Evolutionary conservation across 2,888 invertebrate genomes (phyloP).

Genomic region (Drymonia ruficornis): DNA sequence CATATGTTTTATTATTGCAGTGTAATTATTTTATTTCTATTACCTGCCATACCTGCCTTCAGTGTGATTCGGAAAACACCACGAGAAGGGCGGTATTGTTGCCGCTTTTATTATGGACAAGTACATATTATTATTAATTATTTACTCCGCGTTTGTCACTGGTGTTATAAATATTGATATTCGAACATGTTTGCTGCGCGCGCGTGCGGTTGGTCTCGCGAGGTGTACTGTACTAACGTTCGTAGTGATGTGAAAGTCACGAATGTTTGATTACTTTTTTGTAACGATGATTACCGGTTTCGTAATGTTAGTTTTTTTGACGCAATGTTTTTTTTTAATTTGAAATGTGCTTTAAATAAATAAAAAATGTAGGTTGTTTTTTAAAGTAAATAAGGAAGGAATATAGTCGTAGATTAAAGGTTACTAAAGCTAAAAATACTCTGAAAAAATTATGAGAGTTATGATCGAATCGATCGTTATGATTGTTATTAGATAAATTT

Average conservation of each 20-base stretch:
- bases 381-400: too few species aligned
- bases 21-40: constrained; percentile 5
- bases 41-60: constrained; percentile 57
- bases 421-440: too few species aligned
- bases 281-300: background rate
- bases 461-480: too few species aligned
- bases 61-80: constrained; percentile 62
- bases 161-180: constrained; percentile 14
- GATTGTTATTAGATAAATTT: too few species aligned
- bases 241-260: background rate
- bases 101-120: constrained; percentile 43
- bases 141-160: constrained; percentile 10
- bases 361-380: too few species aligned
- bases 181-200: constrained; percentile 26
- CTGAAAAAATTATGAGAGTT: too few species aligned
- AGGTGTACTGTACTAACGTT: constrained; percentile 7
- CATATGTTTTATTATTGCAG: background rate
- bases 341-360: too few species aligned
- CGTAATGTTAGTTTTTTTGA: background rate
- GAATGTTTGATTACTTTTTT: background rate
- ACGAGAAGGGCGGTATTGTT: constrained; percentile 66
- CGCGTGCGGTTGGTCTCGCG: constrained; percentile 26
- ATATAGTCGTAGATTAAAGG: too few species aligned
- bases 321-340: too few species aligned
- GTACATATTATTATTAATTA: too few species aligned